These are phyloP conservation scores for Pomacea canaliculata DNA, from an alignment of 2,888 invertebrate genomes.

Conservation along the genomic window DNA sequence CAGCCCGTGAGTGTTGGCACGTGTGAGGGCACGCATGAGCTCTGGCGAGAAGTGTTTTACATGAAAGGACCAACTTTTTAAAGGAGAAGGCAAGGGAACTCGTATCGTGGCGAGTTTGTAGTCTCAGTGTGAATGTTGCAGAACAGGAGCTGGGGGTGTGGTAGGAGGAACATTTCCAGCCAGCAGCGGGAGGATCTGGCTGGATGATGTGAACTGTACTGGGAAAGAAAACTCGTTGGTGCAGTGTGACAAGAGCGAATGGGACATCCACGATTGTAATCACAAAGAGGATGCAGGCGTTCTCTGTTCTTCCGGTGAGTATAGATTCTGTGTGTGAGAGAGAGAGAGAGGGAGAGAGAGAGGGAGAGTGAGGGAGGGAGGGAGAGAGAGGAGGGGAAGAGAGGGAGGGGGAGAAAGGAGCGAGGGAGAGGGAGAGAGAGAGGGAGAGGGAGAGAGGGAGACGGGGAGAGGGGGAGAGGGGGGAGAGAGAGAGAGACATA, in stretches of 20 bases:
- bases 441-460: too few species aligned
- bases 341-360: too few species aligned
- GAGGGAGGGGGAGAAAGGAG: too few species aligned
- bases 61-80: too few species aligned
- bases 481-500: too few species aligned
- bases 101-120: too few species aligned
- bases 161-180: constrained; percentile 2
- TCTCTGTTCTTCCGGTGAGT: constrained; percentile 35
- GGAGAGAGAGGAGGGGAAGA: too few species aligned
- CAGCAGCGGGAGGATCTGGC: constrained; percentile 27
- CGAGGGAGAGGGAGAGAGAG: too few species aligned
- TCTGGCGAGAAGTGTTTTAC: too few species aligned
- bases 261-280: constrained; percentile 43
- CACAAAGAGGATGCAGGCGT: constrained; percentile 45
- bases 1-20: constrained; percentile 24
- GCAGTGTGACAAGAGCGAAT: constrained; percentile 71
- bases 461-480: too few species aligned
- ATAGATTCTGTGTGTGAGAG: neutral
- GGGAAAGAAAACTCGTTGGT: constrained; percentile 75
- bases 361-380: too few species aligned
- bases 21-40: neutral
- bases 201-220: constrained; percentile 71
- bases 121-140: neutral
- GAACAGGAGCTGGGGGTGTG: constrained; percentile 22
- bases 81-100: too few species aligned